These are phyloP conservation scores for Perognathus longimembris DNA, from an alignment of 2,113 vertebrate species.

Conservation along the genomic window DNA sequence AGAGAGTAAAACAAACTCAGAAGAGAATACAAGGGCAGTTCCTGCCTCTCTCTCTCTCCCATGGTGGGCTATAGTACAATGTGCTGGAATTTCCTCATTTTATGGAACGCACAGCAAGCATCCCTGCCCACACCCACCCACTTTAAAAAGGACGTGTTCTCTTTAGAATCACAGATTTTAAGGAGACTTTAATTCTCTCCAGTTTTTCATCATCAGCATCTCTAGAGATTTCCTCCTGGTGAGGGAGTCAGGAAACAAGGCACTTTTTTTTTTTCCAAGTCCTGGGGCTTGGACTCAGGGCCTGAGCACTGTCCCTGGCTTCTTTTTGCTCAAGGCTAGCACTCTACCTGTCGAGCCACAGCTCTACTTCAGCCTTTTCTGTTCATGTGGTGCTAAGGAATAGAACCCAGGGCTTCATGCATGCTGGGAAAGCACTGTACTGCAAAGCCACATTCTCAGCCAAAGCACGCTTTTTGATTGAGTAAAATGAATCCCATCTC, in stretches of 20 bases:
- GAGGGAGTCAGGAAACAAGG: not conserved
- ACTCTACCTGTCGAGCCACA: no score
- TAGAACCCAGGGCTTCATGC: no score
- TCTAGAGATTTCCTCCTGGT: not conserved
- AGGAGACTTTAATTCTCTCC: not conserved
- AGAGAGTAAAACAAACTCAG: constrained; percentile 17
- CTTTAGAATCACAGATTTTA: not conserved
- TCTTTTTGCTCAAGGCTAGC: no score
- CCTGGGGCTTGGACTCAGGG: no score
- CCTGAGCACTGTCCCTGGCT: no score
- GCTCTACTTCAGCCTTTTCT: no score
- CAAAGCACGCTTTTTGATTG: no score
- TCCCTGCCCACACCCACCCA: not conserved
- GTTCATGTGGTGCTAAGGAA: no score
- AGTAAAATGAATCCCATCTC: not conserved
- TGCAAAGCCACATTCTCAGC: no score
- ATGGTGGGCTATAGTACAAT: not conserved
- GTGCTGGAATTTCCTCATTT: not conserved
- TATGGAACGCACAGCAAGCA: not conserved
- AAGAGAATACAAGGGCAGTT: not conserved
- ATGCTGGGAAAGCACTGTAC: no score
- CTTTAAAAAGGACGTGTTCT: not conserved
- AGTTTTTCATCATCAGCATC: not conserved
- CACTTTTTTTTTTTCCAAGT: no score
- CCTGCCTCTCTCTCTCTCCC: not conserved